Evolutionary conservation across 2,113 vertebrate genomes (phyloP).

Genomic region (Paedocypris sp.): DNA sequence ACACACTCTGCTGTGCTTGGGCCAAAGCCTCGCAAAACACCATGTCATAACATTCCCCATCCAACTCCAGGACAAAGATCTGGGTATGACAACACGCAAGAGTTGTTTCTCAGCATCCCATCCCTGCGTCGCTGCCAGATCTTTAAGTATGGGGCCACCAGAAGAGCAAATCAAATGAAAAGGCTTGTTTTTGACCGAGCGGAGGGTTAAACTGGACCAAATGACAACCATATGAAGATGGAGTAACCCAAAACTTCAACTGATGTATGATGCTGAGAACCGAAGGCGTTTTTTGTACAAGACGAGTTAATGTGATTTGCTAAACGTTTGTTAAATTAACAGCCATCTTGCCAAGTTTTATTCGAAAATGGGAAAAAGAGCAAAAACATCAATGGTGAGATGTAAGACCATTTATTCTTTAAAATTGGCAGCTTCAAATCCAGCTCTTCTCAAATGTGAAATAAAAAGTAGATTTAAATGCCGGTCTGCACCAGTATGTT

Average conservation of each 20-base stretch:
- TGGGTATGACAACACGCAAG: not conserved
- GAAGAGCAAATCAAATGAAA: not conserved
- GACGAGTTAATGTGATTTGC: too few relatives aligned
- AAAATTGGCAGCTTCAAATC: too few relatives aligned
- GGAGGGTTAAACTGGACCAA: not conserved
- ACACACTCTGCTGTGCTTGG: conserved; percentile 37
- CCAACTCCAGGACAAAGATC: conserved; percentile 6
- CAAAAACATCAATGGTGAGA: too few relatives aligned
- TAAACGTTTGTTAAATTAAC: too few relatives aligned
- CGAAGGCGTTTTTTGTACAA: too few relatives aligned
- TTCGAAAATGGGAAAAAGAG: too few relatives aligned
- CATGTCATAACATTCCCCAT: conserved; percentile 20
- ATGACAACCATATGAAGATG: not conserved
- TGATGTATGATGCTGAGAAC: too few relatives aligned
- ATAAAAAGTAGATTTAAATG: too few relatives aligned
- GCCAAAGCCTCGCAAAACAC: conserved; percentile 41
- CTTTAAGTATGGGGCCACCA: not conserved
- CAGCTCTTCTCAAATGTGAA: too few relatives aligned
- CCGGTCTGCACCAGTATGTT: not conserved
- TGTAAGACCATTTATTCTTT: too few relatives aligned
- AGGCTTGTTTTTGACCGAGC: not conserved
- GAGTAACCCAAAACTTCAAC: not conserved
- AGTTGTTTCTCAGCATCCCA: conserved; percentile 2
- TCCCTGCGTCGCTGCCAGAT: not conserved
- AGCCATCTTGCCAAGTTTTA: too few relatives aligned